Conservation (phyloP, 2,797 vertebrate genomes). For the Lycodopsis pacificus region DNA sequence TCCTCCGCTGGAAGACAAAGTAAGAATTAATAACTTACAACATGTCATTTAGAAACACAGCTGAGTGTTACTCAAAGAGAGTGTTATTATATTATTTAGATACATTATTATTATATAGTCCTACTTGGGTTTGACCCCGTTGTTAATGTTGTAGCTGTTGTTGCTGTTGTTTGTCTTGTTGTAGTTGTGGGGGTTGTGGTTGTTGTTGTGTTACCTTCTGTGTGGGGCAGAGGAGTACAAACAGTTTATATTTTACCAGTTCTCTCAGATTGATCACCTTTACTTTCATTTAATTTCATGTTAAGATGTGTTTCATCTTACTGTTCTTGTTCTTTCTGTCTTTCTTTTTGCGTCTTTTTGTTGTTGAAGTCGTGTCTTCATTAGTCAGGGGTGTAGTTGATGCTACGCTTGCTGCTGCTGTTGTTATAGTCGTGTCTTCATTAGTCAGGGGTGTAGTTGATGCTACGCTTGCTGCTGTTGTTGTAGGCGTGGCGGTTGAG, state of each 20-base stretch:
- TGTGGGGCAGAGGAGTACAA: background rate
- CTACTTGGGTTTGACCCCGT: rapidly evolving
- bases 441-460: background rate
- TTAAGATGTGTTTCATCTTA: background rate
- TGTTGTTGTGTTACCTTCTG: background rate
- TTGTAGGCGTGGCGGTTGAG: background rate
- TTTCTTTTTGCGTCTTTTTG: rapidly evolving
- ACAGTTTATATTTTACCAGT: background rate
- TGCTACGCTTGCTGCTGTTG: background rate
- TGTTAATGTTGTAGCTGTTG: rapidly evolving
- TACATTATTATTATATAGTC: background rate
- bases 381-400: background rate
- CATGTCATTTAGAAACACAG: background rate
- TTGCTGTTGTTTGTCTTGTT: too few species aligned
- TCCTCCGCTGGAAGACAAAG: rapidly evolving
- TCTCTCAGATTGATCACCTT: background rate
- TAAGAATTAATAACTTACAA: background rate
- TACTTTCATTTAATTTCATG: too few species aligned
- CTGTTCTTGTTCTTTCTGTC: background rate
- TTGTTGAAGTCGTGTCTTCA: background rate
- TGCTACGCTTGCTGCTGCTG: background rate
- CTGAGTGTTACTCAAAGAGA: background rate
- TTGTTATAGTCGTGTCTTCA: rapidly evolving
- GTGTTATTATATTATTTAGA: too few species aligned
- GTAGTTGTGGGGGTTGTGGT: too few species aligned